Evolutionary conservation across 1,140 invertebrate genomes (phyloP), one percentile per base, ranked within the genome.

Genomic region (Tetragnatha versicolor): DNA sequence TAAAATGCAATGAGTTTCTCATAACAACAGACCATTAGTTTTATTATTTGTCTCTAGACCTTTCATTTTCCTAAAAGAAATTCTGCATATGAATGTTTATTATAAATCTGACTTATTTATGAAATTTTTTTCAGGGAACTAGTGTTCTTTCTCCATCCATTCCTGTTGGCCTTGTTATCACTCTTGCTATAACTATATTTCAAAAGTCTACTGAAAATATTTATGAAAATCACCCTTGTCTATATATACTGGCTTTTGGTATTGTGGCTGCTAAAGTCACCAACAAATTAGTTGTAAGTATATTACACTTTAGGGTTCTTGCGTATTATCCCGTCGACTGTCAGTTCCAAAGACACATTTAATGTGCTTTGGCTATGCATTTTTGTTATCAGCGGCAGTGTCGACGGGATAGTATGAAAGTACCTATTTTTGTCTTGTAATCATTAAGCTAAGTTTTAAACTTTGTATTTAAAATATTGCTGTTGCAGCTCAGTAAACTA

Each of bases 141-240:
- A 98, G 96, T 84, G 96, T 99, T 81, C 87, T 99, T 81, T 98
- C 96, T 25, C 98, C 98, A 27, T 91, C 97, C 80, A 97, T 98
- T 83, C 97, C 97, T 29, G 92, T 98, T 83, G 91, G 92, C 63
- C 88, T 96, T 81, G 94, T 98, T 45, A 89, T 98, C 72, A 89
- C 96, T 25, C 92, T 96, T 60, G 95, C 96, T 3, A 92, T 95
- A 84, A 94, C 98, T 84, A 98, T 99, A 84, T 95, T 94, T 85
- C 90, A 92, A 84, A 98, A 98, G 88, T 97, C 96, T 82, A 89
- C 92, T 79, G 90, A 94, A 80, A 89, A 92, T 80, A 90, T 98
- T 53, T 98, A 96, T 84, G 94, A 97, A 87, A 91, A 93, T 83
- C 92, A 98, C 88, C 95, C 96, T 29, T 92, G 93, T 49, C 87